Conservation (phyloP, 2,797 vertebrate genomes). For the Sphenopsis melanotis region DNA sequence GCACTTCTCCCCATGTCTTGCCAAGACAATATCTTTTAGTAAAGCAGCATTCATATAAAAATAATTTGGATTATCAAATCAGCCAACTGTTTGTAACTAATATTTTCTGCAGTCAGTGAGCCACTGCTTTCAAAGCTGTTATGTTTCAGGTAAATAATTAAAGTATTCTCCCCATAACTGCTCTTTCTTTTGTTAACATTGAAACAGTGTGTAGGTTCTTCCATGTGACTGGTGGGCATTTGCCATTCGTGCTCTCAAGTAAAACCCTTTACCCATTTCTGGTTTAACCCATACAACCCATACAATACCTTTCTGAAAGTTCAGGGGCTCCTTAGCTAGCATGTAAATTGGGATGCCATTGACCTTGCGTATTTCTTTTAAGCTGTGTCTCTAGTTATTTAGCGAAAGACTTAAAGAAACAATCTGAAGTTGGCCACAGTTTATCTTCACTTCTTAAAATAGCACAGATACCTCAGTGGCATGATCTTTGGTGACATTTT, state of each 20-base stretch:
- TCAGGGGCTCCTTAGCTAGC: background rate
- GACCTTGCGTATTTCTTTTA: slow-evolving; percentile 67
- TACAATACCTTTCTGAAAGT: background rate
- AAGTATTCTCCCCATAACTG: background rate
- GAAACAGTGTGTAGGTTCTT: background rate
- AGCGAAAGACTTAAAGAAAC: slow-evolving; percentile 58
- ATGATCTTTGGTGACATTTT: slow-evolving; percentile 64
- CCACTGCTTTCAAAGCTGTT: background rate
- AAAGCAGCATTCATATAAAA: background rate
- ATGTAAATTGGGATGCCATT: background rate
- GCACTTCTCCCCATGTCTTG: background rate
- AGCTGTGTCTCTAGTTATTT: slow-evolving; percentile 14
- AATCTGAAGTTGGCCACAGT: slow-evolving; percentile 55
- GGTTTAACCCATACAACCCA: background rate
- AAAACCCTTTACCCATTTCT: background rate
- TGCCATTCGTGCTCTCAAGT: background rate
- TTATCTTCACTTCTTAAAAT: slow-evolving; percentile 76
- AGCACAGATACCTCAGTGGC: slow-evolving; percentile 53
- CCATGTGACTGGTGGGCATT: background rate
- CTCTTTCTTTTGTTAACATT: background rate
- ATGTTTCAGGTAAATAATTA: background rate
- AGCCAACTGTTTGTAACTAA: background rate
- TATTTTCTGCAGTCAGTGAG: background rate
- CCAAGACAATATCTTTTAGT: background rate
- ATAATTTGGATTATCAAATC: background rate